Conservation (phyloP, 2,888 invertebrate genomes). For the Protophormia terraenovae region DNA sequence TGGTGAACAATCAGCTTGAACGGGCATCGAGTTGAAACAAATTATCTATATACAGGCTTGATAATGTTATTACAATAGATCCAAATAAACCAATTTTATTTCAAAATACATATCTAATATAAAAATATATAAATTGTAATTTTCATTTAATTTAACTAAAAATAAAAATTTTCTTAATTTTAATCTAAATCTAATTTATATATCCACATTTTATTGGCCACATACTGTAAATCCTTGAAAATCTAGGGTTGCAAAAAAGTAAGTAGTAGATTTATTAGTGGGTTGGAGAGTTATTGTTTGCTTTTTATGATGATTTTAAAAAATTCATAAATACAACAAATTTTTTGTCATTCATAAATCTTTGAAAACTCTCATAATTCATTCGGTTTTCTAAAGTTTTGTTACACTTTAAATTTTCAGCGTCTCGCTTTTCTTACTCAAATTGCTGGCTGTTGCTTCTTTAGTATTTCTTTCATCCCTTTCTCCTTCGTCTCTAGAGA, state of each 20-base stretch:
- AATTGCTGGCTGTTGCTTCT: slow-evolving; percentile 21
- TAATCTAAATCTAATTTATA: no score
- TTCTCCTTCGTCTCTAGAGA: slow-evolving; percentile 41
- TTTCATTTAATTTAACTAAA: no score
- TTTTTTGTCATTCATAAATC: slow-evolving; percentile 76
- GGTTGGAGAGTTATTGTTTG: slow-evolving; percentile 42
- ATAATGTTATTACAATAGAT: no score
- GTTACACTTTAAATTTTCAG: slow-evolving; percentile 59
- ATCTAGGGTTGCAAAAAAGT: slow-evolving; percentile 40
- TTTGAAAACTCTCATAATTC: slow-evolving; percentile 78
- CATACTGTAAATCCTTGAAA: slow-evolving; percentile 10
- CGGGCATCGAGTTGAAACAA: no score
- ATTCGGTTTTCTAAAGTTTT: slow-evolving; percentile 67
- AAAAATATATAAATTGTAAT: no score
- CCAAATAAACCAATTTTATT: no score
- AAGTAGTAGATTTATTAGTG: slow-evolving; percentile 43
- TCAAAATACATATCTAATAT: no score
- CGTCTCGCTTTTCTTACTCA: slow-evolving; percentile 47
- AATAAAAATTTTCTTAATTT: no score
- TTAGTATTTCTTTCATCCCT: slow-evolving; percentile 56
- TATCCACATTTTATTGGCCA: background rate
- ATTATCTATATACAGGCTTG: no score
- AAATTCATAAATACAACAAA: slow-evolving; percentile 52
- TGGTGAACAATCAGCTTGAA: no score
- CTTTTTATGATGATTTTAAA: slow-evolving; percentile 67